Evolutionary conservation across 2,113 vertebrate genomes (phyloP).

Genomic region (Ochotona curzoniae): DNA sequence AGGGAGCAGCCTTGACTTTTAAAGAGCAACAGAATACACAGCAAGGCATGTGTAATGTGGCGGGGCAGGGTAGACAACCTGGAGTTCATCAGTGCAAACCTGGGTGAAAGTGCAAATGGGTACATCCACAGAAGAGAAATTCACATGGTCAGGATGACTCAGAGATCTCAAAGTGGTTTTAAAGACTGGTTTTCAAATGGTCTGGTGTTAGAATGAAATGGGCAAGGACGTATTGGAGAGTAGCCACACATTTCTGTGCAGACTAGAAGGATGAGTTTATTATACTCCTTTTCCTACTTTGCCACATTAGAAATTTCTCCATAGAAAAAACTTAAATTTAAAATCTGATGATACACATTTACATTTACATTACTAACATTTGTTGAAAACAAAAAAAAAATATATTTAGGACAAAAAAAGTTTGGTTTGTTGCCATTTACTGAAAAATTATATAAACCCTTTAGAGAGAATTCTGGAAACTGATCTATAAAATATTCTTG

Average conservation of each 20-base stretch:
- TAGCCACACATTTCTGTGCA: background rate
- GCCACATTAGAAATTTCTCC: background rate
- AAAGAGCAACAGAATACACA: slow-evolving; percentile 34
- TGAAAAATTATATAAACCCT: background rate
- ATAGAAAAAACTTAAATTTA: background rate
- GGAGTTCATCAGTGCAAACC: background rate
- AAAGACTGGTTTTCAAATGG: slow-evolving; percentile 25
- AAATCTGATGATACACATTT: background rate
- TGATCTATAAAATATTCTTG: slow-evolving; percentile 19
- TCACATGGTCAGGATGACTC: background rate
- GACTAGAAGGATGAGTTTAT: background rate
- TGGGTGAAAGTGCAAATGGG: background rate
- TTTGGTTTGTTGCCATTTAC: background rate
- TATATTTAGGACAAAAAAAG: background rate
- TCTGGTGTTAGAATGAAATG: background rate
- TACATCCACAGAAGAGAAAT: background rate
- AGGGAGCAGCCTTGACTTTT: slow-evolving; percentile 10
- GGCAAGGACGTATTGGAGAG: background rate
- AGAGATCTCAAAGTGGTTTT: background rate
- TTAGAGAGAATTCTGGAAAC: slow-evolving; percentile 15
- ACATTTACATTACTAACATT: background rate
- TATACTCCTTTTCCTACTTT: background rate
- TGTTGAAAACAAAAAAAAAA: too few relatives aligned
- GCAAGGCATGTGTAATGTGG: background rate
- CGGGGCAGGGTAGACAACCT: background rate